Percentiles rank a stretch among this genome's conserved stretches.
Conservation (phyloP, 2,888 invertebrate genomes). For the Diarsia mendica region DNA sequence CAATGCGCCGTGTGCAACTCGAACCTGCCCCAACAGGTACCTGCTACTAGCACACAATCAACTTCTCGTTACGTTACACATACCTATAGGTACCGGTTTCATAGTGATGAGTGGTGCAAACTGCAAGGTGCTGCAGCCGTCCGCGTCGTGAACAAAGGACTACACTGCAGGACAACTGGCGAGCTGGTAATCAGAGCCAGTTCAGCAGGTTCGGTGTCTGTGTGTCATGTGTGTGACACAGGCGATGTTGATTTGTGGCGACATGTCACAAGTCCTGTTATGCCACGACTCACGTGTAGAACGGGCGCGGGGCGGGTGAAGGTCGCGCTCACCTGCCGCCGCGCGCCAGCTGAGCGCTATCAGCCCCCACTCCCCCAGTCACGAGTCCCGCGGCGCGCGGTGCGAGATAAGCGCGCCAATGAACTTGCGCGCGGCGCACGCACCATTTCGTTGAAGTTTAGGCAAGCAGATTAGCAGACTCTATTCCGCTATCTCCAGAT, state of each 20-base stretch:
- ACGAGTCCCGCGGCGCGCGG: not conserved
- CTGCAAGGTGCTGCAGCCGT: not conserved
- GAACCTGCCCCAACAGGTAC: not conserved
- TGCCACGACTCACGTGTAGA: not conserved
- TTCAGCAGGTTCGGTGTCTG: not conserved
- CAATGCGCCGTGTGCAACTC: not conserved
- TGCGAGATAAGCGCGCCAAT: slow-evolving; percentile 1
- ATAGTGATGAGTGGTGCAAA: not conserved
- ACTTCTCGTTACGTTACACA: no score
- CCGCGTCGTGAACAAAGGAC: not conserved
- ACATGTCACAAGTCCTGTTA: not conserved
- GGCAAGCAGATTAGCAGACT: not conserved
- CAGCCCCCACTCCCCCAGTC: not conserved
- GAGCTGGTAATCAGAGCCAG: not conserved
- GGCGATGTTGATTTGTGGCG: not conserved
- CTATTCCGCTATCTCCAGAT: not conserved
- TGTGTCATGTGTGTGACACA: not conserved
- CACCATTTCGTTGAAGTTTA: not conserved
- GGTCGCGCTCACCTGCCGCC: slow-evolving; percentile 2
- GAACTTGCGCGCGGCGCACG: slow-evolving; percentile 14
- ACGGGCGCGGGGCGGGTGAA: not conserved
- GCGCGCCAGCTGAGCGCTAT: not conserved
- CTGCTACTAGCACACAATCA: not conserved
- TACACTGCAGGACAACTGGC: not conserved
- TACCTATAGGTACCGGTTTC: not conserved